Base-by-base conservation (phyloP, 64 coral and sea anemone species). In the Anthopleura sola region DNA sequence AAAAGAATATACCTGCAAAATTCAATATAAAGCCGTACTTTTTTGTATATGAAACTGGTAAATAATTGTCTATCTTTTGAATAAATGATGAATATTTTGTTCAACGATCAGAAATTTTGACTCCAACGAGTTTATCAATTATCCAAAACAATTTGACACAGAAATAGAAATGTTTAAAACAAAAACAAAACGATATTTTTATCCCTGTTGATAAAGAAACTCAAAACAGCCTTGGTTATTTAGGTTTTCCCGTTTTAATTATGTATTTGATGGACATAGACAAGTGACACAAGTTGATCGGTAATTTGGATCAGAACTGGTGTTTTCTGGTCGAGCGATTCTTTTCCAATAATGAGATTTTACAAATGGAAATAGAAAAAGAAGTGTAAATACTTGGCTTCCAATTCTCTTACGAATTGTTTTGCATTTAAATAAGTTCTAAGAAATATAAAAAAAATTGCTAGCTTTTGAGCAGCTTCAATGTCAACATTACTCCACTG, bases 41-140 rank as follows among this genome's bases (percentile, higher is more conserved):
- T 29, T 34, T 34, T 26, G n/a, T 28, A 62, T 62, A 62, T n/a
- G 5, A n/a, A 24, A 0, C 11, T 62, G 29, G n/a, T 36, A n/a
- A 71, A 71, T 32, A 32, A 71, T 71, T 34, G 29, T 71, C 66
- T 32, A 34, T 8, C 28, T 17, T 28, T 7, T 71, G 28, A 71
- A 71, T 71, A n/a, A 71, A 32, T 32, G 29, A 71, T 71, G 31
- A 71, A 71, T 71, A 34, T 71, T 71, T 71, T 34, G 26, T 71
- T 71, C 29, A 16, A 29, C 14, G 26, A 71, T 34, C n/a, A 32
- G 66, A 34, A 71, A 31, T 71, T 32, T 71, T 62, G 66, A 15
- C 66, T 71, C 49, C 49, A 16, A 69, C 6, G n/a, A 33, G 1
- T 15, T 29, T 14, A 11, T 6, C 6, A 62, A 62, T 62, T n/a